These are phyloP conservation scores for Macrochelys suwanniensis DNA, from an alignment of 2,797 vertebrate genomes.

Conservation along the genomic window DNA sequence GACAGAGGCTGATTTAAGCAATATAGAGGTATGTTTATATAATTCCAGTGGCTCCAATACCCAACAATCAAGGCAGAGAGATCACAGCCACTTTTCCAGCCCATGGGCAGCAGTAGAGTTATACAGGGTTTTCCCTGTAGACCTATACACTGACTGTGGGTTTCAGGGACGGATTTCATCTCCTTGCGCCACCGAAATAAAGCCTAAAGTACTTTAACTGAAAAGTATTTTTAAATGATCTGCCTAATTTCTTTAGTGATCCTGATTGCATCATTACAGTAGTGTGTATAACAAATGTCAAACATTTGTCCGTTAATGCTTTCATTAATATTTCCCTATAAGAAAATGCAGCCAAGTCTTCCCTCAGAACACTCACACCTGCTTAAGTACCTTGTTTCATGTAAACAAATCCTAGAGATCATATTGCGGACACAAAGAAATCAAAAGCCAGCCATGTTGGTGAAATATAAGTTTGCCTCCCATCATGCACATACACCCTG, in stretches of 20 bases:
- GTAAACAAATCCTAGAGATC: background rate
- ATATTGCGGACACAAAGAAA: background rate
- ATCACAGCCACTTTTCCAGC: background rate
- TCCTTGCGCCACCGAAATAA: background rate
- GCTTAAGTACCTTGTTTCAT: background rate
- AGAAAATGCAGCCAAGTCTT: background rate
- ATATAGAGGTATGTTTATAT: background rate
- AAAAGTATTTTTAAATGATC: background rate
- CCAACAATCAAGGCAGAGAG: background rate
- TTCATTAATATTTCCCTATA: background rate
- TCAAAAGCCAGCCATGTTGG: background rate
- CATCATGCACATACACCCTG: background rate
- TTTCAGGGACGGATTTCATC: background rate
- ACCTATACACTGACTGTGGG: background rate
- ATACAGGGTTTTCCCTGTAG: background rate
- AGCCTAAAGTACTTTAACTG: background rate
- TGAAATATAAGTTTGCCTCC: conserved; percentile 13
- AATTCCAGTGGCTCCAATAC: background rate
- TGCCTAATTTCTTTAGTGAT: background rate
- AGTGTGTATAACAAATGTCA: background rate
- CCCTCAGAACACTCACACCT: background rate
- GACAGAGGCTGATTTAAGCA: no score
- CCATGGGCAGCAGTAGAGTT: background rate
- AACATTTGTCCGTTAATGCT: background rate
- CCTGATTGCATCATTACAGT: background rate